These are phyloP conservation scores for Allobates femoralis DNA, from an alignment of 2,797 vertebrate species.

Conservation along the genomic window DNA sequence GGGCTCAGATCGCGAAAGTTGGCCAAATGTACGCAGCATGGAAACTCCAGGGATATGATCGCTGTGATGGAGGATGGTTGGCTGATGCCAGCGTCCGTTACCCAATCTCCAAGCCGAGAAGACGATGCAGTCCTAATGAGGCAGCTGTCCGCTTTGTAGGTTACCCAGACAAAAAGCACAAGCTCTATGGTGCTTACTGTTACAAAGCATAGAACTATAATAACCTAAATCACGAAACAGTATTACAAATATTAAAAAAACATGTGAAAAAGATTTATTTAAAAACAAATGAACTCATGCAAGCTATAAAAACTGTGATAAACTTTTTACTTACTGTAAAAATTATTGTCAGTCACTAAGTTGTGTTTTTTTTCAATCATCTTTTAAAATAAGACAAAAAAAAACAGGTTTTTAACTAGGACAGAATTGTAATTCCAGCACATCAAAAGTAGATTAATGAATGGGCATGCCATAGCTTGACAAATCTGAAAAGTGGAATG, in stretches of 20 bases:
- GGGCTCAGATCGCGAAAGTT: constrained; percentile 90
- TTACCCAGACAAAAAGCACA: constrained; percentile 90
- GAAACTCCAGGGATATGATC: constrained; percentile 91
- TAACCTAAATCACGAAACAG: constrained; percentile 53
- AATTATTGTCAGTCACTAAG: constrained; percentile 73
- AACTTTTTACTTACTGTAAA: constrained; percentile 82
- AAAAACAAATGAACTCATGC: constrained; percentile 79
- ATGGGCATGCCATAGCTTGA: constrained; percentile 73
- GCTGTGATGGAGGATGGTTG: constrained; percentile 94
- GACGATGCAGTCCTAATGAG: constrained; percentile 92
- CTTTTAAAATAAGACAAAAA: constrained; percentile 60
- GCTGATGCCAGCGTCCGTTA: constrained; percentile 96
- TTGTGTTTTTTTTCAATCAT: constrained; percentile 71
- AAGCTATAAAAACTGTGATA: constrained; percentile 89
- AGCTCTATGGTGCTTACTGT: constrained; percentile 95
- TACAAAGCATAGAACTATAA: constrained; percentile 82
- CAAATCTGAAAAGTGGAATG: constrained; percentile 68
- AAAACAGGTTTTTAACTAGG: constrained; percentile 68
- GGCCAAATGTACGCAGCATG: constrained; percentile 93
- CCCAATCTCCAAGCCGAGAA: constrained; percentile 89
- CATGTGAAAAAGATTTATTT: constrained; percentile 75
- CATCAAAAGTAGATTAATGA: constrained; percentile 68
- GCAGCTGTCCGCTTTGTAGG: constrained; percentile 89
- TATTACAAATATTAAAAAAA: constrained; percentile 67
- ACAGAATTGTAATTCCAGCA: constrained; percentile 67